These are phyloP conservation scores for Grantiella picta DNA, from an alignment of 2,113 vertebrate genomes.

Conservation along the genomic window DNA sequence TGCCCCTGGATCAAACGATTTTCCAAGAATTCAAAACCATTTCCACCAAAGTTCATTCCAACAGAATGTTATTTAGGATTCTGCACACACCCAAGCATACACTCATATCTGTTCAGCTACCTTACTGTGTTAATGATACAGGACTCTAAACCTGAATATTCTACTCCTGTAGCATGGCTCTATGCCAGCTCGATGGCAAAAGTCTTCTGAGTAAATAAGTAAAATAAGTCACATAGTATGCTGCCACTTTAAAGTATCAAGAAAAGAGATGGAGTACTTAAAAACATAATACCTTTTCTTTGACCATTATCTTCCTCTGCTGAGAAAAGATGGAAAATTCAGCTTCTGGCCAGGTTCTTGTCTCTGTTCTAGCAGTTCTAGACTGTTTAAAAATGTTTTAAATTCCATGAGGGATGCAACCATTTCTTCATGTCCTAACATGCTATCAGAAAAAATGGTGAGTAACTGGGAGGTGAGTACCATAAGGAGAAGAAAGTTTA, in stretches of 20 bases:
- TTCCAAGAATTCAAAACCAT: neutral
- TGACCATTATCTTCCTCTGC: neutral
- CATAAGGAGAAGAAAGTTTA: neutral
- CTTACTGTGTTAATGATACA: neutral
- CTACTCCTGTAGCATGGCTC: neutral
- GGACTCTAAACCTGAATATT: neutral
- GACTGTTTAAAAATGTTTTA: neutral
- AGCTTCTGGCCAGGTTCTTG: neutral
- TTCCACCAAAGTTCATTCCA: neutral
- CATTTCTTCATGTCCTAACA: neutral
- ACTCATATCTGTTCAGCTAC: neutral
- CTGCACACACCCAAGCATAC: accelerated
- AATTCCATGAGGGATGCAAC: neutral
- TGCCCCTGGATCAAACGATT: neutral
- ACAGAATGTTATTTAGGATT: neutral
- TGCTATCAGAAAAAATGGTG: neutral
- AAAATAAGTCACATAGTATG: accelerated
- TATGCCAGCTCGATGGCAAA: neutral
- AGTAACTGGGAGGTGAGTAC: neutral
- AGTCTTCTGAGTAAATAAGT: neutral
- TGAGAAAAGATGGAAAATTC: neutral
- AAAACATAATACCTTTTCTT: neutral
- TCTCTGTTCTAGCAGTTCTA: neutral
- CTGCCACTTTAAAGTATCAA: neutral
- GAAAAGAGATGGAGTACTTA: neutral